Evolutionary conservation across 2,113 vertebrate species (phyloP).

Genomic region (Saguinus midas): DNA sequence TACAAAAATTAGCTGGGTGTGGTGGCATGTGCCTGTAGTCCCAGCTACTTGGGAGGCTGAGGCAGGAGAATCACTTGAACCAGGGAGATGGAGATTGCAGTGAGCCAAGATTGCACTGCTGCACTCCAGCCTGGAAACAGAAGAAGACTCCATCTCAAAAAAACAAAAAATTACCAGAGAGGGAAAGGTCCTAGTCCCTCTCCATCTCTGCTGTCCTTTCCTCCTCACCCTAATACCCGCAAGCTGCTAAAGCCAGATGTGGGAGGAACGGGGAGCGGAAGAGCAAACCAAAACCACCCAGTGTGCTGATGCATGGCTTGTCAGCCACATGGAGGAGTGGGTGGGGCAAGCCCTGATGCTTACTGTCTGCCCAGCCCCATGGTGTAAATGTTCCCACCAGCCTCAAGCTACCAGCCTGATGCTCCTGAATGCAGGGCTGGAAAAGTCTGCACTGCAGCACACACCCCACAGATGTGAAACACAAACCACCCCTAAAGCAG

Average conservation of each 20-base stretch:
- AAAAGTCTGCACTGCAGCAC: neutral
- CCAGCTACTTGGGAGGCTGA: no score
- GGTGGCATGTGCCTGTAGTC: no score
- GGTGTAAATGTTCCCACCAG: neutral
- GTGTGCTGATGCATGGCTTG: neutral
- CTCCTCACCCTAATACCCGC: neutral
- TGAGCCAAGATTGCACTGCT: no score
- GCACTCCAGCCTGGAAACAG: no score
- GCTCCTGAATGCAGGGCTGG: fast-evolving
- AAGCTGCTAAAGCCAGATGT: neutral
- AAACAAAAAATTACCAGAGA: neutral
- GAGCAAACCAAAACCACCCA: neutral
- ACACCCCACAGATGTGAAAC: neutral
- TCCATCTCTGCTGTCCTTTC: neutral
- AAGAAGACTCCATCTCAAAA: no score
- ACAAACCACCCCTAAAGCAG: neutral
- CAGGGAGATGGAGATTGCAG: no score
- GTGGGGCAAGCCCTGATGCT: neutral
- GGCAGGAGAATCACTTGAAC: no score
- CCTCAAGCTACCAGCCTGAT: neutral
- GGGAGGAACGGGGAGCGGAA: neutral
- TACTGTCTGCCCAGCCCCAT: neutral
- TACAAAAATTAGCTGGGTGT: no score
- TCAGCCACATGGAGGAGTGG: neutral
- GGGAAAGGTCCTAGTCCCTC: neutral